Evolutionary conservation across 2,113 vertebrate genomes (phyloP).

Genomic region (Bothrops jararaca): DNA sequence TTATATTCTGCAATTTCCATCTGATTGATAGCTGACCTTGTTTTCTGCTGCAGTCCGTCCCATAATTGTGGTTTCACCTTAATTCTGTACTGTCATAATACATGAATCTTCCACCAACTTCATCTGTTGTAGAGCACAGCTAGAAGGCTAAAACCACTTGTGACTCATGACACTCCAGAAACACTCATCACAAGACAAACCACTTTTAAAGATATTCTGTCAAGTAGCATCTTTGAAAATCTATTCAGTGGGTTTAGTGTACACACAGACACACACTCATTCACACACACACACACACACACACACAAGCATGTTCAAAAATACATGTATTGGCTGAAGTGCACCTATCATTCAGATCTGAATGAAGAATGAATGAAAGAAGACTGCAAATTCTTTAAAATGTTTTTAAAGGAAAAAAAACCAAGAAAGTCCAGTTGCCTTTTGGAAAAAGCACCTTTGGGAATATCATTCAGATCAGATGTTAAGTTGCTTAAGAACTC

Average conservation of each 20-base stretch:
- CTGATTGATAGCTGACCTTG: constrained; percentile 44
- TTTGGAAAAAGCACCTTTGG: background rate
- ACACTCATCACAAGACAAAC: constrained; percentile 60
- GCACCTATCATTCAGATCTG: constrained; percentile 24
- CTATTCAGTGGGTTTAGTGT: constrained; percentile 19
- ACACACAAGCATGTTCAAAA: background rate
- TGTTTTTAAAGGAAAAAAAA: background rate
- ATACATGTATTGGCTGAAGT: constrained; percentile 27
- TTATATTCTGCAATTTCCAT: constrained; percentile 58
- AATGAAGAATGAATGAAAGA: background rate
- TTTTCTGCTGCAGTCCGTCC: constrained; percentile 55
- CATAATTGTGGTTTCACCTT: constrained; percentile 48
- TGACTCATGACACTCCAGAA: constrained; percentile 53
- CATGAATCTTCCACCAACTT: constrained; percentile 39
- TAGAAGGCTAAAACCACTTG: constrained; percentile 59
- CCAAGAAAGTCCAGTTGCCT: background rate
- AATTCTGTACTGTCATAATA: constrained; percentile 50
- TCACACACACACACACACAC: no score
- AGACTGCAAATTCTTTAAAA: background rate
- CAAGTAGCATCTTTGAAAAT: constrained; percentile 55
- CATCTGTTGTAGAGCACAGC: constrained; percentile 53
- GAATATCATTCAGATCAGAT: constrained; percentile 34
- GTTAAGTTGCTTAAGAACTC: constrained; percentile 56
- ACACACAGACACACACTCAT: no score
- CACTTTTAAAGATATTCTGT: constrained; percentile 64